These are phyloP conservation scores for Noctuana brunneofusca DNA, from an alignment of 2,888 invertebrate genomes.

Conservation along the genomic window DNA sequence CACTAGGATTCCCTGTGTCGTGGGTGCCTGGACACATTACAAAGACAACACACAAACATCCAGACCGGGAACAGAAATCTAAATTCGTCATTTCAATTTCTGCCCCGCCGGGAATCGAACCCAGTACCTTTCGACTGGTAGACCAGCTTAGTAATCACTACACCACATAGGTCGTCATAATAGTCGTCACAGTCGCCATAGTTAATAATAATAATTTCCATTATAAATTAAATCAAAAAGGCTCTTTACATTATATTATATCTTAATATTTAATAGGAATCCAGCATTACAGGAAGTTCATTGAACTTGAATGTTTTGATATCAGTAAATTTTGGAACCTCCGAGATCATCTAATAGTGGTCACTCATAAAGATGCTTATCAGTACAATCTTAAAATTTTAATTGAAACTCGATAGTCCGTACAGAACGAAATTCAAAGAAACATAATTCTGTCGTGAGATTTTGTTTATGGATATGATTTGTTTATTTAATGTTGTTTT, in stretches of 20 bases:
- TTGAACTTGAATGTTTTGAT: constrained; percentile 40
- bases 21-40: too few relatives aligned
- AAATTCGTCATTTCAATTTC: too few relatives aligned
- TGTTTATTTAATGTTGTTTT: constrained; percentile 6
- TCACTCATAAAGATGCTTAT: constrained; percentile 38
- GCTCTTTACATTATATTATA: too few relatives aligned
- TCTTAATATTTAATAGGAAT: too few relatives aligned
- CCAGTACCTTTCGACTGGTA: too few relatives aligned
- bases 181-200: too few relatives aligned
- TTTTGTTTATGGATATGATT: constrained; percentile 24
- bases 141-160: too few relatives aligned
- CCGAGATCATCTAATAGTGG: constrained; percentile 39
- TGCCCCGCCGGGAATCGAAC: too few relatives aligned
- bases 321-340: constrained; percentile 1
- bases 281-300: constrained; percentile 37
- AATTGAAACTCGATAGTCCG: constrained; percentile 45
- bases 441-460: constrained; percentile 36
- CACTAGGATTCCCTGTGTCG: not conserved
- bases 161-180: too few relatives aligned
- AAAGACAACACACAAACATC: not conserved
- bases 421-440: constrained; percentile 38
- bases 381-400: constrained; percentile 40
- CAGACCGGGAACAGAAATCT: too few relatives aligned
- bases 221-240: too few relatives aligned
- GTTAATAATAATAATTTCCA: too few relatives aligned